Percentiles rank a stretch among this genome's conserved stretches.
These are phyloP conservation scores for Eolophus roseicapilla DNA, from an alignment of 2,113 vertebrate genomes.

Conservation along the genomic window DNA sequence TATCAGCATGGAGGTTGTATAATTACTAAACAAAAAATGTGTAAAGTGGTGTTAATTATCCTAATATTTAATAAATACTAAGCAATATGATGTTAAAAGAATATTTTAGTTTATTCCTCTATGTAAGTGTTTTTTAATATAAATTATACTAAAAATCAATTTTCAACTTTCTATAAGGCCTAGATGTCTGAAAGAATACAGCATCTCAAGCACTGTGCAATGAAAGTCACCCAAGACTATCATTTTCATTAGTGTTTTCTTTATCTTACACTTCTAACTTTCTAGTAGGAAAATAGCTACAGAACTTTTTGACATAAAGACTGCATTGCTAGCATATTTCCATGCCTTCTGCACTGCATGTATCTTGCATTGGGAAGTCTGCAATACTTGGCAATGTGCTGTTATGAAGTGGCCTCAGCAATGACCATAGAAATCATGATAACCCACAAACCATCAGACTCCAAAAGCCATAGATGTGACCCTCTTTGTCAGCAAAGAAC, in stretches of 20 bases:
- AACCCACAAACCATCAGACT: background rate
- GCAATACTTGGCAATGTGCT: background rate
- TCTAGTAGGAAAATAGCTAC: background rate
- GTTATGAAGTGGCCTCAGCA: background rate
- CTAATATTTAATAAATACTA: background rate
- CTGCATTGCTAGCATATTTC: background rate
- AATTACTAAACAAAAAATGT: background rate
- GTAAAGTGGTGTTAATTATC: background rate
- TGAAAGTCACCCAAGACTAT: background rate
- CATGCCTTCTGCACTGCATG: background rate
- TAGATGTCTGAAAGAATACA: background rate
- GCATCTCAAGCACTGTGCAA: background rate
- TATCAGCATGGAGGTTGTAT: background rate
- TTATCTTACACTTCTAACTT: background rate
- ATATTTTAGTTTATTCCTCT: background rate
- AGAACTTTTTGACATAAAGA: background rate
- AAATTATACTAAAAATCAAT: background rate
- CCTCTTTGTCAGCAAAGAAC: background rate
- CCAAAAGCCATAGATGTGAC: background rate
- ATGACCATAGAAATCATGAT: rapidly evolving
- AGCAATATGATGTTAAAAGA: background rate
- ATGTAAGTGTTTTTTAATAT: background rate
- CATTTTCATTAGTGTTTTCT: background rate
- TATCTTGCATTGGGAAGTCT: background rate
- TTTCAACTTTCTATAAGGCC: background rate